A percentile compares a stretch with the other conserved stretches of the same genome.
Conservation (phyloP, 2,113 vertebrate genomes). For the Microcebus tavaratra region DNA sequence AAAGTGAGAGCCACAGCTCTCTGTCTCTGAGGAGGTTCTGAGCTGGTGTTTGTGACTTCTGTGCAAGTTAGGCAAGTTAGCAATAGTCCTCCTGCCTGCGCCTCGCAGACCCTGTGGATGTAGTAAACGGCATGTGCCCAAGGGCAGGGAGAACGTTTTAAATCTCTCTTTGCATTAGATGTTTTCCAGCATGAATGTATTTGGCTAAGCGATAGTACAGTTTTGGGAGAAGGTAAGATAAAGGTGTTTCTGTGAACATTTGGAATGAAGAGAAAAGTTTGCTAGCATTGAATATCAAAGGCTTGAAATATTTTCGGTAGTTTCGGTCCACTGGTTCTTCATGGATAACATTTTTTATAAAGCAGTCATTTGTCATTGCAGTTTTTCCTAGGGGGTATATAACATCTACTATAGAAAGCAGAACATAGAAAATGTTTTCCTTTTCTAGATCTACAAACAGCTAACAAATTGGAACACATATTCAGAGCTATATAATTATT, state of each 20-base stretch:
- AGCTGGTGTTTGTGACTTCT: neutral
- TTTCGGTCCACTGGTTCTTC: neutral
- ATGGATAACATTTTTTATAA: neutral
- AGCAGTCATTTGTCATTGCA: neutral
- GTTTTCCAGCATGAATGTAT: neutral
- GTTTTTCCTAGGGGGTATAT: neutral
- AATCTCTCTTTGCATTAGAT: neutral
- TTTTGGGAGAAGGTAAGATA: neutral
- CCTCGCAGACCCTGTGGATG: accelerated
- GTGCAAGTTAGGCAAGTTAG: neutral
- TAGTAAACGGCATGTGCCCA: neutral
- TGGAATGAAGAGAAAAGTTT: conserved; percentile 10
- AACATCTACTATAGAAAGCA: neutral
- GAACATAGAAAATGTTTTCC: conserved; percentile 46
- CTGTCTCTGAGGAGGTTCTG: neutral
- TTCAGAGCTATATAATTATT: neutral
- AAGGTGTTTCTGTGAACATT: neutral
- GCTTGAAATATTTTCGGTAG: conserved; percentile 7
- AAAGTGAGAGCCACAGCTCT: neutral
- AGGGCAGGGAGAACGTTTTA: neutral
- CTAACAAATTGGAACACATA: neutral
- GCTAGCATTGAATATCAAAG: neutral
- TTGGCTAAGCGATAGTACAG: neutral
- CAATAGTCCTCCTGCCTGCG: neutral
- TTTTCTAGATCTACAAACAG: neutral